Base-by-base conservation (phyloP, 2,797 vertebrate species). In the Oophaga sylvatica region DNA sequence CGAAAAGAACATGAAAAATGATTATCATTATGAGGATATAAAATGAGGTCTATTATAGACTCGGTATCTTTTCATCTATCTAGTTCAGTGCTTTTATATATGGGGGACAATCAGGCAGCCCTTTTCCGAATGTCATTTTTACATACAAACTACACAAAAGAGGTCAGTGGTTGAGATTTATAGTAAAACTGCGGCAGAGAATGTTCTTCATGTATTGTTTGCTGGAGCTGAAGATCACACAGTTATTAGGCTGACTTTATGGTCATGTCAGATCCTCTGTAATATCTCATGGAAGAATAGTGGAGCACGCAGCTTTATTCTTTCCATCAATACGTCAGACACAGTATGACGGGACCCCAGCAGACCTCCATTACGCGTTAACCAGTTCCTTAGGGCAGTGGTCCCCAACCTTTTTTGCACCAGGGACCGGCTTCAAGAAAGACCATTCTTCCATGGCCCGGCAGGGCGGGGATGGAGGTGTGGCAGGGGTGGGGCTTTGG, bases 11-110 rank as follows among this genome's bases (percentile, higher is more conserved):
- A 63, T n/a, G 22, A 53, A 45, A 84, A 84, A 63, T 70, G 82
- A 84, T 75, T 45, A 75, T 84, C 70, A 84, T 84, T 84, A 84
- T 75, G 57, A 84, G 59, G 31, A 84, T 62, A 84, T 22, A 60
- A 73, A 75, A 65, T 85, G 60, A 67, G 77, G 16, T 60, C 59
- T 29, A 67, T 67, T 77, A 85, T 45, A 78, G 59, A 20, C 60
- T 56, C 16, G 17, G 31, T 45, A 60, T 76, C 57, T 60, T 84
- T 83, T 84, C 31, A 84, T 84, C 35, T 45, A 76, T 75, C 35
- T 71, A 62, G 56, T 45, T 15, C 29, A 17, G 29, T 29, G 70
- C 35, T 84, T 75, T 73, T 41, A 68, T 83, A 71, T 83, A 71
- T 60, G 68, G 68, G 35, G 68, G 56, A 56, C 16, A 83, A 71